These are phyloP conservation scores for Melangyna quadrimaculata DNA, from an alignment of 2,888 invertebrate genomes.

Conservation along the genomic window DNA sequence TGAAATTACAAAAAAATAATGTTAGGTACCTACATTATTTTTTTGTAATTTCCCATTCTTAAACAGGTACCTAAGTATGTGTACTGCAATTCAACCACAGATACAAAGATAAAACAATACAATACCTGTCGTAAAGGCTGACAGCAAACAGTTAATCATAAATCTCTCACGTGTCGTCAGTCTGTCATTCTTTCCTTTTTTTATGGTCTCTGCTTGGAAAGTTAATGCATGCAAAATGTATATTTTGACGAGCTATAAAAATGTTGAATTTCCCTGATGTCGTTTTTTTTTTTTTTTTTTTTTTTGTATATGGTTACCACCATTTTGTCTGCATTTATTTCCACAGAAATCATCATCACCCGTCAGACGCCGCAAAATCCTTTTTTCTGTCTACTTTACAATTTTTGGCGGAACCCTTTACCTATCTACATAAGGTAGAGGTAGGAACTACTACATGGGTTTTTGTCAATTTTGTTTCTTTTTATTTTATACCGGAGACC, in stretches of 20 bases:
- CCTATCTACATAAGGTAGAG: not conserved
- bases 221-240: conserved; percentile 23
- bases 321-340: conserved; percentile 38
- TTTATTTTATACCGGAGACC: conserved; percentile 23
- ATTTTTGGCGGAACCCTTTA: not conserved
- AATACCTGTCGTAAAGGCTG: conserved; percentile 5
- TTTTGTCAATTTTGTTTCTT: not conserved
- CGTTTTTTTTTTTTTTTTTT: not conserved
- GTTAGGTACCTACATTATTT: too few species aligned
- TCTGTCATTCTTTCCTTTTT: conserved; percentile 27
- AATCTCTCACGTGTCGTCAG: conserved; percentile 38
- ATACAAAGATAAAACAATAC: not conserved
- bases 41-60: too few species aligned
- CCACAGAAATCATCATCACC: conserved; percentile 44
- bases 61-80: too few species aligned
- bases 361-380: conserved; percentile 20
- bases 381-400: conserved; percentile 6
- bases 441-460: conserved; percentile 8
- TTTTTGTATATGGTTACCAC: conserved; percentile 10
- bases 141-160: conserved; percentile 16
- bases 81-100: not conserved
- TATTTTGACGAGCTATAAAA: conserved; percentile 18
- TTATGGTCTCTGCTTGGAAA: conserved; percentile 7
- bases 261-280: conserved; percentile 4
- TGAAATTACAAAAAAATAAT: too few species aligned